phyloP scores from a whole-genome alignment of 2,113 vertebrate genomes.

The Micromys minutus region DNA sequence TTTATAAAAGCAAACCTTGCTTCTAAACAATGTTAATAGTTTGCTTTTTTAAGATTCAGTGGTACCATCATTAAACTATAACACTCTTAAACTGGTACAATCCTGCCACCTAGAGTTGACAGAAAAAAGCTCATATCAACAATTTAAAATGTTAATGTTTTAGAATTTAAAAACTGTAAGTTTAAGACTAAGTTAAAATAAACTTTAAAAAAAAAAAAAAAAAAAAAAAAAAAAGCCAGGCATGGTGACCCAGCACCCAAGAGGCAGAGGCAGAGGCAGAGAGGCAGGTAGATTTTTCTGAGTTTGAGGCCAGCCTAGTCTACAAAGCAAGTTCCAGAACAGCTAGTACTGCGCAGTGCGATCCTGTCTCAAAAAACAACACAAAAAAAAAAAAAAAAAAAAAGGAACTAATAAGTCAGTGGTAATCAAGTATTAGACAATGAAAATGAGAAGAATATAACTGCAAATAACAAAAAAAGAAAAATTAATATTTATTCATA shows the following conservation, averaged over 20 bases:
- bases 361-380: not conserved
- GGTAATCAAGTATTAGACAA: not conserved
- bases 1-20: not conserved
- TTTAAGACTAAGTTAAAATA: not conserved
- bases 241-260: no score
- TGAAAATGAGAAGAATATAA: not conserved
- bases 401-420: not conserved
- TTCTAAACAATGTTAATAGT: constrained; percentile 28
- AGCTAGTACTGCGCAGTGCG: not conserved
- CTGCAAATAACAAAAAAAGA: not conserved
- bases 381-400: not conserved
- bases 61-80: not conserved
- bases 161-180: not conserved
- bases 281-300: not conserved
- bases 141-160: not conserved
- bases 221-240: not conserved
- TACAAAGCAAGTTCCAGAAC: not conserved
- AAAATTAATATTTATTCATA: not conserved
- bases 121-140: constrained; percentile 1
- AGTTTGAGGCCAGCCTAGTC: not conserved
- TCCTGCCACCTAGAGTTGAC: constrained; percentile 86
- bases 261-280: not conserved
- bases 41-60: constrained; percentile 28
- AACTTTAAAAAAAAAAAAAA: not conserved
- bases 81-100: constrained; percentile 50